Evolutionary conservation across 2,113 vertebrate genomes (phyloP).

Genomic region (Solea senegalensis): DNA sequence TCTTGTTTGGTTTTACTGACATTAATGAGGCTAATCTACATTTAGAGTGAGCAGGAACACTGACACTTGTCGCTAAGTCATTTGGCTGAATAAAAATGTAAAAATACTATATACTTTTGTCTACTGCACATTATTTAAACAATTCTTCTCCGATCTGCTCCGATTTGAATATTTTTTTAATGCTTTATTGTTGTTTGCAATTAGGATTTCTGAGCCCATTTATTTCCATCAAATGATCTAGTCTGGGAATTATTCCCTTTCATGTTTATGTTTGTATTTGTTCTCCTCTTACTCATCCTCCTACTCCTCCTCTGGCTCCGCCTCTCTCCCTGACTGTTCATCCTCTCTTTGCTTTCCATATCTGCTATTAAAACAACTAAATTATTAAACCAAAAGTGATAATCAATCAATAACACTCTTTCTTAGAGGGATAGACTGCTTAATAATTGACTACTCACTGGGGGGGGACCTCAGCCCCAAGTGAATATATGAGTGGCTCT

Average conservation of each 20-base stretch:
- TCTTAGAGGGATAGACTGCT: slow-evolving; percentile 89
- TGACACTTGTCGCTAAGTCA: no score
- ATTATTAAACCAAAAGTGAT: slow-evolving; percentile 92
- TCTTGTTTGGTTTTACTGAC: no score
- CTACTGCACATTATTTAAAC: no score
- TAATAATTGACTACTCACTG: slow-evolving; percentile 94
- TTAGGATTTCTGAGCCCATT: no score
- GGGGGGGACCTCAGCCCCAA: slow-evolving; percentile 74
- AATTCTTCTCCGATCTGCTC: no score
- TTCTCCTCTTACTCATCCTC: not conserved
- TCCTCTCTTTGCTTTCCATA: slow-evolving; percentile 65
- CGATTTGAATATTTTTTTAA: no score
- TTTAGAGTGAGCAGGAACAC: no score
- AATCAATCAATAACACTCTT: slow-evolving; percentile 90
- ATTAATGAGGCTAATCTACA: no score
- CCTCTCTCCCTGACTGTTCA: slow-evolving; percentile 59
- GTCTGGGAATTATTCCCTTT: no score
- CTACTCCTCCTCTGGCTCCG: slow-evolving; percentile 19
- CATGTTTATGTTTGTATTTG: not conserved
- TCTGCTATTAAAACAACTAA: slow-evolving; percentile 86
- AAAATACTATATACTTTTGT: no score
- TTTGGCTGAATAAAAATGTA: no score
- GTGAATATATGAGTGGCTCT: slow-evolving; percentile 15
- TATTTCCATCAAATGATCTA: no score
- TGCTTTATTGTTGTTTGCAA: not conserved